Conservation (phyloP, 2,113 vertebrate species). For the Nycticebus coucang region DNA sequence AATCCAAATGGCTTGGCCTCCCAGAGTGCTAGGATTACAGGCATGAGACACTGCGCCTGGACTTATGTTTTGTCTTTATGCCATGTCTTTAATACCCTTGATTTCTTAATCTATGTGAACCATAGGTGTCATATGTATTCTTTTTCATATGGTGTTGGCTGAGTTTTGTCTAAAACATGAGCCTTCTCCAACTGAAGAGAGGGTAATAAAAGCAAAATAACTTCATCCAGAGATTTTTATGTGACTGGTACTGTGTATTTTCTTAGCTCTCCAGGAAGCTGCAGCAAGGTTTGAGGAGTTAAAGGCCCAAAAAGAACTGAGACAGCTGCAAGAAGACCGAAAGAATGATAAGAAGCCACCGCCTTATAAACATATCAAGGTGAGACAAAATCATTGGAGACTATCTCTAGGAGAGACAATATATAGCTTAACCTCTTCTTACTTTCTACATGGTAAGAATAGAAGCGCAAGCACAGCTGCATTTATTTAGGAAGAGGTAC, state of each 20-base stretch:
- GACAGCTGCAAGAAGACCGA: slow-evolving; percentile 96
- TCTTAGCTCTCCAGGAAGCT: slow-evolving; percentile 95
- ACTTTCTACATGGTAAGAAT: background rate
- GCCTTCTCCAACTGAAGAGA: background rate
- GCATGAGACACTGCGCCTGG: no score
- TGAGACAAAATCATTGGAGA: slow-evolving; percentile 77
- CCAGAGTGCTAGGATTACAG: no score
- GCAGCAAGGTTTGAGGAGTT: slow-evolving; percentile 95
- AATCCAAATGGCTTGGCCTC: no score
- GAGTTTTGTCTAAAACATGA: background rate
- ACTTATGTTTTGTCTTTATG: background rate
- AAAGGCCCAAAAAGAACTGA: slow-evolving; percentile 96
- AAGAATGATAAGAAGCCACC: slow-evolving; percentile 98
- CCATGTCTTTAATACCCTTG: background rate
- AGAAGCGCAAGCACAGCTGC: background rate
- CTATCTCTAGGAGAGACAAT: background rate
- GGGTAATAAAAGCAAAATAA: background rate
- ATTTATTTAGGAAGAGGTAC: background rate
- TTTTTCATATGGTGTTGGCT: background rate
- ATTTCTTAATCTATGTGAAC: background rate
- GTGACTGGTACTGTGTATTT: slow-evolving; percentile 53
- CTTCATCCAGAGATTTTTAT: background rate
- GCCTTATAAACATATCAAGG: slow-evolving; percentile 98
- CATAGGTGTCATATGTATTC: background rate
- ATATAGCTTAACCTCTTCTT: background rate